Percentiles rank a stretch among this genome's conserved stretches.
Conservation (phyloP, 2,888 invertebrate species). For the Orthosia gracilis region DNA sequence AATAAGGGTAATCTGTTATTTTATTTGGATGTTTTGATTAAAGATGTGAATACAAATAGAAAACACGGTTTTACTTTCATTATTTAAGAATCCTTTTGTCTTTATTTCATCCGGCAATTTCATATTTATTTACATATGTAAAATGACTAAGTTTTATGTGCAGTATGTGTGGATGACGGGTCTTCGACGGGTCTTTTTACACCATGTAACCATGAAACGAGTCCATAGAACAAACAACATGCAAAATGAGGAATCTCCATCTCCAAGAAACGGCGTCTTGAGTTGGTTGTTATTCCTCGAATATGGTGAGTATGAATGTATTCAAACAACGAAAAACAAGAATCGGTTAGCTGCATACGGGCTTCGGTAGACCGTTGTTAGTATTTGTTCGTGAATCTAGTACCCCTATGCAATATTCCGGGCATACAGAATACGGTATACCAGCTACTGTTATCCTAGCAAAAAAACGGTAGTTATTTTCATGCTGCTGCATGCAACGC, state of each 20-base stretch:
- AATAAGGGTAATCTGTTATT: constrained; percentile 49
- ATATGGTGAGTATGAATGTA: constrained; percentile 8
- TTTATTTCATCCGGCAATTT: background rate
- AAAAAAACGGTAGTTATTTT: constrained; percentile 23
- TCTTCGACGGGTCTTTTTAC: background rate
- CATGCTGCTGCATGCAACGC: background rate
- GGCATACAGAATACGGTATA: background rate
- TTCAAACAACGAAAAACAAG: constrained; percentile 6
- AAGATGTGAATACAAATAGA: constrained; percentile 33
- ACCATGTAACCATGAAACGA: background rate
- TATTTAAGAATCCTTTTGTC: constrained; percentile 22
- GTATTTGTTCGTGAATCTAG: background rate
- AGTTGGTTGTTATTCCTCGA: background rate
- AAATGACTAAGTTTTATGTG: no score
- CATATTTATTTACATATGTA: background rate
- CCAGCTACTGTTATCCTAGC: background rate
- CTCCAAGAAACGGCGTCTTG: background rate
- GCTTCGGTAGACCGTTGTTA: background rate
- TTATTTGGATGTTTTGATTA: constrained; percentile 36
- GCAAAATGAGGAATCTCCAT: constrained; percentile 8
- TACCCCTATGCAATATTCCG: constrained; percentile 20
- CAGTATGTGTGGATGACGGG: background rate
- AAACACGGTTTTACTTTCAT: background rate
- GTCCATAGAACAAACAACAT: constrained; percentile 2
- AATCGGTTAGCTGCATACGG: constrained; percentile 13